Base-by-base conservation (phyloP, 2,797 vertebrate genomes). In the Myotis findleyi region DNA sequence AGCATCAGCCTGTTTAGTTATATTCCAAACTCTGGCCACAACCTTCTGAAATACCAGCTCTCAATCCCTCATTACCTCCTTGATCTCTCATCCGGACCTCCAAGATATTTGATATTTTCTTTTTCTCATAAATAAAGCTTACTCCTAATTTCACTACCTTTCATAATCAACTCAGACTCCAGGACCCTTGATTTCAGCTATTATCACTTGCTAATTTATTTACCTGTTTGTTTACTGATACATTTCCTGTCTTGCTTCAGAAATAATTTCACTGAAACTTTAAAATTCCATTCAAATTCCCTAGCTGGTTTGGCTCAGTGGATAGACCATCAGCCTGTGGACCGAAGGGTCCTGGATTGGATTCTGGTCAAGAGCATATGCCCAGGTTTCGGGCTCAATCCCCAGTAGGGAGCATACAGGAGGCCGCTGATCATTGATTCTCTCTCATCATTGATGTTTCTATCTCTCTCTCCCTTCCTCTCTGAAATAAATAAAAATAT, bases 251-350 rank as follows among this genome's bases (percentile, higher is more conserved):
- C 51, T 94, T 92, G 4, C 79, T 85, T 59, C 69, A 93, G 69
- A 93, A 93, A 93, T 25, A 44, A 69, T 82, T 92, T 76, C 41
- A 86, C 41, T 76, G 12, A 76, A 49, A 79, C 90, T 95, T 93
- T 71, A 93, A 77, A 86, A 77, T 87, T 64, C 64, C 51, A 93
- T 73, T 96, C 53, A 59, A 59, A 59, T 59, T 25, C 59, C 59
- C 27, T 62, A 62, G 59, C 25, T 62, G 27, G 27, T 62, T 62
- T 62, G 57, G 57, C 57, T 59, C 57, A 27, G 57, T 59, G 25
- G 25, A 27, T 62, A 62, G 25, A 59, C 11, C 25, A 27, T 59
- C 57, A 27, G 57, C 12, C 57, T 59, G 57, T 27, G 25, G 25
- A 59, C 25, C 27, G 25, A 59, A 59, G 57, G 57, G 11, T 59